Conservation (phyloP, 2,888 invertebrate genomes). For the Cabera pusaria region DNA sequence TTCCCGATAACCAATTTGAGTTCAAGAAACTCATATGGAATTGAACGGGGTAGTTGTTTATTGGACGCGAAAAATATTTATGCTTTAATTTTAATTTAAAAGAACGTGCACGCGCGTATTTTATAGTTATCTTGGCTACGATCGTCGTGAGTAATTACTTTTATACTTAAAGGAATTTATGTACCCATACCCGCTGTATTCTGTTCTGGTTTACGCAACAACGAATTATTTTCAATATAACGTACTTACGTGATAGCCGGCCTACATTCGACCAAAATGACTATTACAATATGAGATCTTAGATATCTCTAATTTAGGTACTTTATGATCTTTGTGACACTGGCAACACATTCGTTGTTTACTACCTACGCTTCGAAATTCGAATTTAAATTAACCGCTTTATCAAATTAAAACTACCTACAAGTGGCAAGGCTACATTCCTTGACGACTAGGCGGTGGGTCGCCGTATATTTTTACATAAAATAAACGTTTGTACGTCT, state of each 20-base stretch:
- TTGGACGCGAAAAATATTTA: constrained; percentile 17
- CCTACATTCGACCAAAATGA: constrained; percentile 1
- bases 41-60: constrained; percentile 23
- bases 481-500: constrained; percentile 24
- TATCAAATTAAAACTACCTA: constrained; percentile 10
- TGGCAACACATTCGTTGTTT: constrained; percentile 4
- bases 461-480: constrained; percentile 27
- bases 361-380: constrained; percentile 3
- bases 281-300: neutral
- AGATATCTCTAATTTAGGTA: constrained; percentile 7
- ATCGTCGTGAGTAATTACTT: constrained; percentile 17
- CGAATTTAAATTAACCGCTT: constrained; percentile 20
- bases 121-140: constrained; percentile 14
- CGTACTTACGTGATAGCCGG: neutral
- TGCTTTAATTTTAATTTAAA: constrained; percentile 15
- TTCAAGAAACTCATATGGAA: constrained; percentile 21
- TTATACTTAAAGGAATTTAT: too few relatives aligned
- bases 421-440: constrained; percentile 12
- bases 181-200: too few relatives aligned
- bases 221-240: constrained; percentile 1
- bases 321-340: constrained; percentile 2
- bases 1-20: constrained; percentile 27
- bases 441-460: constrained; percentile 7
- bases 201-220: too few relatives aligned
- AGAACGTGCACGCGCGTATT: constrained; percentile 14